Conservation (phyloP, 2,888 invertebrate genomes). For the Euphydryas editha region DNA sequence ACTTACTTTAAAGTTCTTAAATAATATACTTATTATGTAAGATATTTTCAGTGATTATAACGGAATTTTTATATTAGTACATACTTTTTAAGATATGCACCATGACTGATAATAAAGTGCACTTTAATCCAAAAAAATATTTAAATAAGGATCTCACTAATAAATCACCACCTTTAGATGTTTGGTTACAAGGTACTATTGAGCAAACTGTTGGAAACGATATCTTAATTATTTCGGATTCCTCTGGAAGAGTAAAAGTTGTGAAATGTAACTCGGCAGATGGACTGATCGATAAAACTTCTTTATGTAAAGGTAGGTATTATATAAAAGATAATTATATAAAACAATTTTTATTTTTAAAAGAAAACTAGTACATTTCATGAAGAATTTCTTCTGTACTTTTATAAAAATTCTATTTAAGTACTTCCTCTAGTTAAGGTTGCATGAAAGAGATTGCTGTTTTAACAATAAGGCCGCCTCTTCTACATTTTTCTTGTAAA, state of each 20-base stretch:
- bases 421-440: no score
- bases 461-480: no score
- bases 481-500: no score
- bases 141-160: slow-evolving; percentile 65
- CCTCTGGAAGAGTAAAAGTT: slow-evolving; percentile 70
- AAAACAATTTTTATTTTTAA: no score
- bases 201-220: slow-evolving; percentile 73
- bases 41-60: no score
- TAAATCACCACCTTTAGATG: slow-evolving; percentile 63
- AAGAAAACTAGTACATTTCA: no score
- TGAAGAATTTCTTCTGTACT: no score
- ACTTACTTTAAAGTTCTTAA: no score
- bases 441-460: no score
- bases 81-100: not conserved
- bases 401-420: no score
- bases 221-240: slow-evolving; percentile 73
- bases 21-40: no score
- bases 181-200: slow-evolving; percentile 79
- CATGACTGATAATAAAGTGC: not conserved
- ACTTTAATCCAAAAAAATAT: slow-evolving; percentile 61
- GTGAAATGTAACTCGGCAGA: slow-evolving; percentile 72
- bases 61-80: not conserved
- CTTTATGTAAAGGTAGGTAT: slow-evolving; percentile 67
- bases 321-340: no score
- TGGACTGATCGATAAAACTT: slow-evolving; percentile 66